Evolutionary conservation across 2,888 invertebrate species (phyloP).

Genomic region (Melanostoma scalare): DNA sequence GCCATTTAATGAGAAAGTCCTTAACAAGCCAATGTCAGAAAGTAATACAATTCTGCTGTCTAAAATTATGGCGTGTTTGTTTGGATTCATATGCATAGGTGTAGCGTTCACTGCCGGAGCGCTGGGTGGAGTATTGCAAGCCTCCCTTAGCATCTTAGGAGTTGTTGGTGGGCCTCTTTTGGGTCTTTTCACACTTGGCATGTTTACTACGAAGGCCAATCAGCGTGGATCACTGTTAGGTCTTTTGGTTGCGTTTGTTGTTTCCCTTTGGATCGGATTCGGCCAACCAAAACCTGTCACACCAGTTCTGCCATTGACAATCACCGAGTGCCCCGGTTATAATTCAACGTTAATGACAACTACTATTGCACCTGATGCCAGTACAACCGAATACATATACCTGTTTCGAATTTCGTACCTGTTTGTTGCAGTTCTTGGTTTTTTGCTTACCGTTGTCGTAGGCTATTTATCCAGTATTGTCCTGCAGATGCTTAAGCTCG

Average conservation of each 20-base stretch:
- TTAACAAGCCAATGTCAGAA: constrained; percentile 81
- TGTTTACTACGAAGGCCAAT: constrained; percentile 89
- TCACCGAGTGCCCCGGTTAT: constrained; percentile 83
- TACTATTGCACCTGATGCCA: constrained; percentile 10
- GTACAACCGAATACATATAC: constrained; percentile 81
- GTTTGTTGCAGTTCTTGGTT: constrained; percentile 86
- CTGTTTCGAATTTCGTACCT: constrained; percentile 89
- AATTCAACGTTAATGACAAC: constrained; percentile 37
- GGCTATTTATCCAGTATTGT: constrained; percentile 83
- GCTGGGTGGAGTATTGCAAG: constrained; percentile 92
- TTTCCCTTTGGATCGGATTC: constrained; percentile 92
- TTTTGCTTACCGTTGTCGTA: constrained; percentile 82
- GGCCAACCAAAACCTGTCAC: constrained; percentile 88
- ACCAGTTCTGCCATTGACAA: constrained; percentile 83
- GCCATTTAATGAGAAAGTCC: constrained; percentile 82
- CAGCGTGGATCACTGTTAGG: constrained; percentile 89
- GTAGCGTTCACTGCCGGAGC: constrained; percentile 92
- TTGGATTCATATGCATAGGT: constrained; percentile 89
- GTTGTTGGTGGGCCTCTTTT: constrained; percentile 93
- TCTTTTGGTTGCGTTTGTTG: constrained; percentile 85
- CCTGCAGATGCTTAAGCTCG: constrained; percentile 78
- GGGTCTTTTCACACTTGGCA: constrained; percentile 92
- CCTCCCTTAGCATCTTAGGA: constrained; percentile 92
- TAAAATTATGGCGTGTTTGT: constrained; percentile 88
- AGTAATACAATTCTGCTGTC: constrained; percentile 83